Conservation (phyloP, 92 coral and sea anemone genomes). For the Epizoanthus scotinus region DNA sequence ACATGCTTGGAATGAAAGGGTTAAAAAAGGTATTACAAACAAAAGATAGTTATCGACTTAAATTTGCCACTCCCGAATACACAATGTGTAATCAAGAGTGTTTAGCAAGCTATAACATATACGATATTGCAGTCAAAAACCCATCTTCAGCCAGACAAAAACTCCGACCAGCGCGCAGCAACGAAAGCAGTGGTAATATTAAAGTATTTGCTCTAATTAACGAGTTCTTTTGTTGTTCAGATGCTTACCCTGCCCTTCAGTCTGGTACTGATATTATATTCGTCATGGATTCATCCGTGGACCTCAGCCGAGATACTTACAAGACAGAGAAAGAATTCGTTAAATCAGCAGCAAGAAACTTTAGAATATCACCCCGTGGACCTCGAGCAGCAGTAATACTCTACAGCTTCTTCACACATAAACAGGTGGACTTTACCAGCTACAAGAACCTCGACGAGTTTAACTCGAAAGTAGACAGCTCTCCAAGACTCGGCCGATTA, state of each 20-base stretch:
- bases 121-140: no score
- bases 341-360: slow-evolving; percentile 68
- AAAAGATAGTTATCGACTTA: no score
- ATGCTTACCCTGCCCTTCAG: slow-evolving; percentile 11
- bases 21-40: no score
- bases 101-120: no score
- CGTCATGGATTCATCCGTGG: slow-evolving; percentile 69
- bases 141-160: no score
- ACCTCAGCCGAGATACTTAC: slow-evolving; percentile 68
- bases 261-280: slow-evolving; percentile 49
- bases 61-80: no score
- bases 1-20: no score
- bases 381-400: slow-evolving; percentile 85
- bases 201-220: background rate
- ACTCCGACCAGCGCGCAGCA: no score
- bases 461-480: slow-evolving; percentile 42
- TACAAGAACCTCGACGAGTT: slow-evolving; percentile 41
- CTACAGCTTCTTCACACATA: slow-evolving; percentile 62
- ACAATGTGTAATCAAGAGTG: no score
- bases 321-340: slow-evolving; percentile 75
- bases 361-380: slow-evolving; percentile 68
- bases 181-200: no score
- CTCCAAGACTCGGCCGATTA: slow-evolving; percentile 49
- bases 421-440: slow-evolving; percentile 48
- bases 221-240: background rate